phyloP scores from a whole-genome alignment of 2,797 vertebrate species.

The Hapalemur alaotrensis region DNA sequence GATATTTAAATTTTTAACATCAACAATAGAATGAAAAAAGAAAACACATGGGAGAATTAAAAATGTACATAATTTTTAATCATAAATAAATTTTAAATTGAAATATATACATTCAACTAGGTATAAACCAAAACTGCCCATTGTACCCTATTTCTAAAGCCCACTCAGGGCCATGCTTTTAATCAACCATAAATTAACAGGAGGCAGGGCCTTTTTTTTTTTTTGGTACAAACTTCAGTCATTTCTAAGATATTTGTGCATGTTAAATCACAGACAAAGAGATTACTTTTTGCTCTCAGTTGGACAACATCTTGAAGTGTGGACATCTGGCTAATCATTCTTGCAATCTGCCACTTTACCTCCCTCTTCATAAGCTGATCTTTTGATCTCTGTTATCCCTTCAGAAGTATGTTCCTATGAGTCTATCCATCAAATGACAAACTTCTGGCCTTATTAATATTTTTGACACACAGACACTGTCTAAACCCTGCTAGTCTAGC shows the following conservation, averaged over 20 bases:
- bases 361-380: conserved; percentile 55
- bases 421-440: conserved; percentile 68
- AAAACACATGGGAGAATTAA: not conserved
- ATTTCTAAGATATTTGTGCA: not conserved
- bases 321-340: conserved; percentile 69
- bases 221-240: not conserved
- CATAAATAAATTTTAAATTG: not conserved
- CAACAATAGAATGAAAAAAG: not conserved
- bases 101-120: not conserved
- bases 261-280: not conserved
- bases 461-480: conserved; percentile 58
- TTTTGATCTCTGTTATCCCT: conserved; percentile 70
- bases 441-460: conserved; percentile 58
- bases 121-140: not conserved
- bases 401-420: conserved; percentile 58
- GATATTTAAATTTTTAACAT: not conserved
- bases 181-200: not conserved
- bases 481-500: not conserved
- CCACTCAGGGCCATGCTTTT: rapidly evolving
- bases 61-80: not conserved
- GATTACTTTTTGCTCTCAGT: not conserved
- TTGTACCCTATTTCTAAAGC: not conserved
- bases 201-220: not conserved
- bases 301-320: conserved; percentile 38
- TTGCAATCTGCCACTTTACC: conserved; percentile 66